phyloP scores from a whole-genome alignment of 2,797 vertebrate species.

The Champsocephalus gunnari region DNA sequence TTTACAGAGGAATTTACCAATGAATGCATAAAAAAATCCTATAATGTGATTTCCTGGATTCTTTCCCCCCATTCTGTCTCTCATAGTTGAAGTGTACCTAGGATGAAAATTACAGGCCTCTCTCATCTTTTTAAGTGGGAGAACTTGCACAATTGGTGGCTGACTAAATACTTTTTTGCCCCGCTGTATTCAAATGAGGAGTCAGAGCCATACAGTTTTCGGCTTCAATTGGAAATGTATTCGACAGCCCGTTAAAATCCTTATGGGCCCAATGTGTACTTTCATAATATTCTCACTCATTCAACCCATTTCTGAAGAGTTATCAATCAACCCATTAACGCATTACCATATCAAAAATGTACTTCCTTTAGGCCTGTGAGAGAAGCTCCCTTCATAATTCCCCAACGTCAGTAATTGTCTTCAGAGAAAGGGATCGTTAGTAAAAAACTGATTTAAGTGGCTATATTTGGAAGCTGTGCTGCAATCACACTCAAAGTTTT shows the following conservation, averaged over 20 bases:
- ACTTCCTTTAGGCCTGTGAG: slow-evolving; percentile 23
- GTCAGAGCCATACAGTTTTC: slow-evolving; percentile 9
- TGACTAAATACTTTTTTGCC: too few relatives aligned
- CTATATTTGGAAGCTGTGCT: slow-evolving; percentile 19
- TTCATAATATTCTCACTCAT: slow-evolving; percentile 40
- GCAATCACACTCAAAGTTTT: slow-evolving; percentile 4
- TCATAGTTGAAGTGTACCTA: too few relatives aligned
- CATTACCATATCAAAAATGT: slow-evolving; percentile 12
- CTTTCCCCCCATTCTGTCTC: too few relatives aligned
- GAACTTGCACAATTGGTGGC: too few relatives aligned
- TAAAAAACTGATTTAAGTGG: slow-evolving; percentile 5
- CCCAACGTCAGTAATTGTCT: slow-evolving; percentile 26
- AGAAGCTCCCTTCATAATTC: slow-evolving; percentile 18
- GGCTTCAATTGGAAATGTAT: slow-evolving; percentile 15
- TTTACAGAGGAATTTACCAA: too few relatives aligned
- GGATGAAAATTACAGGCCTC: too few relatives aligned
- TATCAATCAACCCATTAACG: slow-evolving; percentile 53
- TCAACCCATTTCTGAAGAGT: slow-evolving; percentile 33
- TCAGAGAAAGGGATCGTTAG: slow-evolving; percentile 14
- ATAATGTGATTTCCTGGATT: too few relatives aligned
- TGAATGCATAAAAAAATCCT: too few relatives aligned
- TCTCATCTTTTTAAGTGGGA: too few relatives aligned
- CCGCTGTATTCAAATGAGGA: slow-evolving; percentile 5
- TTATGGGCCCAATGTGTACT: slow-evolving; percentile 21
- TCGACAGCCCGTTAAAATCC: slow-evolving; percentile 36